Evolutionary conservation across 1,140 invertebrate species (phyloP), one percentile per base, ranked within the genome.

Genomic region (Formica exsecta): DNA sequence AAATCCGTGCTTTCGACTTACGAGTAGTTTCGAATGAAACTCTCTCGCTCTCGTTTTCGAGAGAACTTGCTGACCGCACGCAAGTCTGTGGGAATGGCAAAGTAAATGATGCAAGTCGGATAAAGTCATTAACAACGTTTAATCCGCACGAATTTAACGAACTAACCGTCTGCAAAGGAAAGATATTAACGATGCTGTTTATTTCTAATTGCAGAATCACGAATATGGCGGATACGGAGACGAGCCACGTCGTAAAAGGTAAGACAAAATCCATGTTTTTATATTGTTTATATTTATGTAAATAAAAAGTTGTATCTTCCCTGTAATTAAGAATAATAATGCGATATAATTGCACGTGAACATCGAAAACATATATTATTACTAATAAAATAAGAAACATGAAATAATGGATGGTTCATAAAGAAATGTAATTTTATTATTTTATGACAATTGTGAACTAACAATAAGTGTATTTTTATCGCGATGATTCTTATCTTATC

Each of bases 241-340:
- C 51, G 95, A 96, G 51, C 95, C 95, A n/a, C 91, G 95, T 74
- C 93, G 95, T 80, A 95, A 95, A 88, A 95, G 95, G 95, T 95
- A 92, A 87, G 91, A 87, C 90, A 4, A 4, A 51, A 51, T 73
- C 7, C 54, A 11, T 22, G 32, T 38, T 70, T 54, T 32, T 32
- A 38, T 80, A 32, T 32, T 84, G 29, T 68, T 59, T 62, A 44
- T 66, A 7, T 32, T 7, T 13, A 11, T 1, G 41, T 19, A 1
- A 80, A 29, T 13, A 2, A 7, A 48, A 51, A 57, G 9, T 76
- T 3, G 8, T 38, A 48, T 11, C 19, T 38, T 65, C 6, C 5
- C 32, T 25, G 13, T 19, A 6, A 48, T 32, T 32, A 36, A 57
- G 36, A 66, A n/a, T 19, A 48, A 77, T 29, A 51, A 19, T 9